Conservation (phyloP, 2,797 vertebrate genomes). For the Rhyacichthys aspro region DNA sequence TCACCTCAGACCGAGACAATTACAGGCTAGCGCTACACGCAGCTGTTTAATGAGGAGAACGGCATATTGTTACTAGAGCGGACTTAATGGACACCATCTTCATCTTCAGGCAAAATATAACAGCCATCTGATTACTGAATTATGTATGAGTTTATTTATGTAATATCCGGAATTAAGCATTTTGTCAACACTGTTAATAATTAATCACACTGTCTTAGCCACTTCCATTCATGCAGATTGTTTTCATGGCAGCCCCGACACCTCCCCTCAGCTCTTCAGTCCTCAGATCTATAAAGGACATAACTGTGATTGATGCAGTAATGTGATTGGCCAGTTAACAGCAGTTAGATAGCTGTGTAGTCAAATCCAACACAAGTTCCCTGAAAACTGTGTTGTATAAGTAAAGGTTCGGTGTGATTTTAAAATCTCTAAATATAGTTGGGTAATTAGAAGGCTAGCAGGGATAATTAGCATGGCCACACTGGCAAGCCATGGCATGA, state of each 20-base stretch:
- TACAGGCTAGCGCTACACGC: slow-evolving; percentile 21
- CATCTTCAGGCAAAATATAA: slow-evolving; percentile 12
- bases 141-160: slow-evolving; percentile 16
- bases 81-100: slow-evolving; percentile 10
- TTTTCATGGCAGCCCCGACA: neutral
- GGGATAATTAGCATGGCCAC: slow-evolving; percentile 4
- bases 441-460: slow-evolving; percentile 1
- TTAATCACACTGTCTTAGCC: neutral
- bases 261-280: slow-evolving; percentile 3
- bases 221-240: neutral
- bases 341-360: slow-evolving; percentile 1
- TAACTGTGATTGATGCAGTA: slow-evolving; percentile 6
- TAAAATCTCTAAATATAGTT: neutral
- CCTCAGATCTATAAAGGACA: slow-evolving; percentile 12
- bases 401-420: slow-evolving; percentile 1
- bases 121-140: slow-evolving; percentile 18
- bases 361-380: no score
- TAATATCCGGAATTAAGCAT: slow-evolving; percentile 9
- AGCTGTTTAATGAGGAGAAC: slow-evolving; percentile 13
- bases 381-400: slow-evolving; percentile 1
- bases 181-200: neutral
- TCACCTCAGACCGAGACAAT: slow-evolving; percentile 59
- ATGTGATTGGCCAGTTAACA: slow-evolving; percentile 3
- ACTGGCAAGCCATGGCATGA: neutral
- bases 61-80: neutral